Percentiles rank a stretch among this genome's conserved stretches.
phyloP scores from a whole-genome alignment of 2,113 vertebrate species.

The Isichthys henryi region DNA sequence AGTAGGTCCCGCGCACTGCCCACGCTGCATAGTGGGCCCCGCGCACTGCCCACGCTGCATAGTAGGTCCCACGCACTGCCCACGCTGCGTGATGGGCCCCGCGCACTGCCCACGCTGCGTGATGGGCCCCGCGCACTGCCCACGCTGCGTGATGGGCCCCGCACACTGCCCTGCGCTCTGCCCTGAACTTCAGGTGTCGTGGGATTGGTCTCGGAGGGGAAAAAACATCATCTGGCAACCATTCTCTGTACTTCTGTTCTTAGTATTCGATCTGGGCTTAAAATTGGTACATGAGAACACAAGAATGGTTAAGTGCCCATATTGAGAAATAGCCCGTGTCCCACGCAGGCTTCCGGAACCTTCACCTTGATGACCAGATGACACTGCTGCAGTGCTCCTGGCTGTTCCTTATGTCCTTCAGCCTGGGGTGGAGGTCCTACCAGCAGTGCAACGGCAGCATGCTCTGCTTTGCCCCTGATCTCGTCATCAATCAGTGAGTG shows the following conservation, averaged over 20 bases:
- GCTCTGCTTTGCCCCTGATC: slow-evolving; percentile 93
- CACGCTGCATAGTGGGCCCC: no score
- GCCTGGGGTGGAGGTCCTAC: slow-evolving; percentile 92
- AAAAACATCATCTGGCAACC: not conserved
- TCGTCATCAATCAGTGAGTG: slow-evolving; percentile 94
- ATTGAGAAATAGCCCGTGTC: not conserved
- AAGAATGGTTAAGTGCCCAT: not conserved
- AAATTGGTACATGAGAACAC: not conserved
- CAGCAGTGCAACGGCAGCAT: slow-evolving; percentile 77
- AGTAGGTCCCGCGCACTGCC: no score
- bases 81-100: no score
- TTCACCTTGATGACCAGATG: slow-evolving; percentile 99
- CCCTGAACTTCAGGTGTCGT: no score
- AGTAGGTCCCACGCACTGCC: no score
- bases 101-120: no score
- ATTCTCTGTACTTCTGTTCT: not conserved
- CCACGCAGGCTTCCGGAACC: slow-evolving; percentile 79
- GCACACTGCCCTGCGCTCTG: no score
- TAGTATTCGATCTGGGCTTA: not conserved
- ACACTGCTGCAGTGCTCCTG: slow-evolving; percentile 94
- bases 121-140: no score
- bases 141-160: no score
- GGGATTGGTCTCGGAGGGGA: no score
- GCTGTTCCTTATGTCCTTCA: slow-evolving; percentile 97
- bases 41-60: no score